Base-by-base conservation (phyloP, 92 coral and sea anemone genomes). In the Isaurus tuberculatus region DNA sequence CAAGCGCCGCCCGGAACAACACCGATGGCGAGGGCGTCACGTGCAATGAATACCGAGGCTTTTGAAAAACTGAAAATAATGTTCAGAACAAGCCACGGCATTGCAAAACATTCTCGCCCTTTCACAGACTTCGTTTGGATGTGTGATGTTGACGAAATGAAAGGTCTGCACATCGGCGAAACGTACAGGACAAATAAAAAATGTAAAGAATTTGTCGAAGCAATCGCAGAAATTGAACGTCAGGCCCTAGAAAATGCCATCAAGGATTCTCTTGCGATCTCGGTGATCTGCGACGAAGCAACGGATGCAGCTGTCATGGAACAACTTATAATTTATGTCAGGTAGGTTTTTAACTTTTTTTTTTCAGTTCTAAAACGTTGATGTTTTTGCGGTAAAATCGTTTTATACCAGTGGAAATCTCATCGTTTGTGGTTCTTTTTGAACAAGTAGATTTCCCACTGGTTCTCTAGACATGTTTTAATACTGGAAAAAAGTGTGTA, bases 31-130 rank as follows among this genome's bases (percentile, higher is more conserved):
- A 27, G 72, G 44, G 72, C 44, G 13, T 66, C 72, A 66, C 72
- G 26, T 25, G 17, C 32, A 32, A 66, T 66, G 72, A 66, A 66
- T 66, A 25, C 44, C 72, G 37, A 66, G 32, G 72, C 72, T 25
- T 31, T 66, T 66, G 72, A 16, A 66, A 66, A 66, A 66, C 34
- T 66, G 72, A 66, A 66, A 66, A 66, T 66, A 10, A 25, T 66
- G 26, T 66, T 66, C 32, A 66, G 72, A 16, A 15, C 72, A 10
- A 16, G 68, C 17, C 71, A 66, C 72, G 26, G 72, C 72, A 31
- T 66, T 17, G 44, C 46, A 15, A 66, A 66, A 32, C 72, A 66
- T 66, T 25, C 33, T 27, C 25, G 43, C 33, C 46, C 68, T 57
- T 57, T n/a, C 9, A 57, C 65, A 57, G 25, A 57, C 27, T n/a